A percentile compares a stretch with the other conserved stretches of the same genome.
Evolutionary conservation across 2,113 vertebrate genomes (phyloP).

Genomic region (Jacana jacana): DNA sequence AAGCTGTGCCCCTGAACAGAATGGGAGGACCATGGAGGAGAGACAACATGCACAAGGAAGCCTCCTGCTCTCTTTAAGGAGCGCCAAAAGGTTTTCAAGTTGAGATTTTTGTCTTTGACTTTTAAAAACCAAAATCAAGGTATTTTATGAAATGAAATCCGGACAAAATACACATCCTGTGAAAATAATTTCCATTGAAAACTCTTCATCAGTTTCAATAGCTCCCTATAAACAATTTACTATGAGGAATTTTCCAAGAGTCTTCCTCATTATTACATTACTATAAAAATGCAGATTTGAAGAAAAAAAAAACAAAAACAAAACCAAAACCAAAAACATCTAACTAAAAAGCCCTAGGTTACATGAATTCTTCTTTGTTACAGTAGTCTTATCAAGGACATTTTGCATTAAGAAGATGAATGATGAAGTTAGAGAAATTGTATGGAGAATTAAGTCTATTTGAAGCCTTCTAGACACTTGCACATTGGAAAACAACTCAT

Average conservation of each 20-base stretch:
- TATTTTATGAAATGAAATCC: neutral
- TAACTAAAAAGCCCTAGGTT: accelerated
- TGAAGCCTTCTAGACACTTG: neutral
- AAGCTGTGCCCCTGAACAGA: neutral
- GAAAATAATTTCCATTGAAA: neutral
- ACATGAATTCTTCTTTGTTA: neutral
- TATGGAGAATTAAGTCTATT: neutral
- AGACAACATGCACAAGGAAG: neutral
- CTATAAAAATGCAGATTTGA: neutral
- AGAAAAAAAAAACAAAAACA: no score
- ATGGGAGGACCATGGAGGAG: neutral
- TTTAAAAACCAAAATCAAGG: neutral
- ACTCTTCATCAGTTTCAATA: neutral
- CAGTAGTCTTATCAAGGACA: neutral
- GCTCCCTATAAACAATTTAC: neutral
- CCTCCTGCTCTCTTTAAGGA: neutral
- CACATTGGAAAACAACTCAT: neutral
- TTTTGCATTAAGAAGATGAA: neutral
- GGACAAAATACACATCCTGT: neutral
- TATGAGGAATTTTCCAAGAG: neutral
- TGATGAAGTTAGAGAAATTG: neutral
- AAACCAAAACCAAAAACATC: neutral
- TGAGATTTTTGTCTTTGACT: neutral
- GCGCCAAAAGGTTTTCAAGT: neutral
- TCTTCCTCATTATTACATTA: neutral